Evolutionary conservation across 2,888 invertebrate genomes (phyloP).

Genomic region (Stenurella melanura): DNA sequence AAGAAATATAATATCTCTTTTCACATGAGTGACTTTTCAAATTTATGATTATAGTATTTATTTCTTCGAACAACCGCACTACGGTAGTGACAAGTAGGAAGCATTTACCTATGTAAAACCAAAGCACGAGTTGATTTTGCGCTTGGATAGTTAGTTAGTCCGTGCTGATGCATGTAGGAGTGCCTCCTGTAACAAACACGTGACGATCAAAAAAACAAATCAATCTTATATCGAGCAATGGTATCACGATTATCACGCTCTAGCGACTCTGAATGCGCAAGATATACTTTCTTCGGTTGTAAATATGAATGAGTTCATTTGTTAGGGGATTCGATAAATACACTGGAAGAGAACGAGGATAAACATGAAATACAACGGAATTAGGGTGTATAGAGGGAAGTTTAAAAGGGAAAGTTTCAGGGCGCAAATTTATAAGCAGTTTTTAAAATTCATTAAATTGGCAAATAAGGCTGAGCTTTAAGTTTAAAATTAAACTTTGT

Average conservation of each 20-base stretch:
- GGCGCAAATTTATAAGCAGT: conserved; percentile 13
- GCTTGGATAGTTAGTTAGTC: conserved; percentile 36
- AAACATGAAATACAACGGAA: conserved; percentile 20
- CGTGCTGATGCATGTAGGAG: conserved; percentile 21
- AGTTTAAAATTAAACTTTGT: conserved; percentile 16
- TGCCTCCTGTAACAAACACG: conserved; percentile 52
- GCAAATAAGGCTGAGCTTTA: conserved; percentile 12
- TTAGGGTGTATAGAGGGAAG: conserved; percentile 7
- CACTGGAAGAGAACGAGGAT: neutral
- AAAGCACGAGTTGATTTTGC: conserved; percentile 49
- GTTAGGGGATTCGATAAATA: conserved; percentile 30
- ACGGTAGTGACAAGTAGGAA: conserved; percentile 30
- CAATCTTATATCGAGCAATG: conserved; percentile 58
- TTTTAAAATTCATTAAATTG: conserved; percentile 21
- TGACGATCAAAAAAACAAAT: conserved; percentile 60
- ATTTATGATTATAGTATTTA: conserved; percentile 28
- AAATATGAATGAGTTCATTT: conserved; percentile 39
- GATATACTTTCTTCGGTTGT: conserved; percentile 26
- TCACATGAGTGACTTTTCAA: neutral
- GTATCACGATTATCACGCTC: conserved; percentile 59
- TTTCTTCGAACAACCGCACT: conserved; percentile 19
- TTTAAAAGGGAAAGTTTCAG: conserved; percentile 3
- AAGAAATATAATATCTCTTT: neutral
- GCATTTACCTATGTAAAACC: conserved; percentile 34
- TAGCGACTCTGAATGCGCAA: conserved; percentile 13